Conservation (phyloP, 2,113 vertebrate genomes). For the Lepidiolamprologus cunningtoni region DNA sequence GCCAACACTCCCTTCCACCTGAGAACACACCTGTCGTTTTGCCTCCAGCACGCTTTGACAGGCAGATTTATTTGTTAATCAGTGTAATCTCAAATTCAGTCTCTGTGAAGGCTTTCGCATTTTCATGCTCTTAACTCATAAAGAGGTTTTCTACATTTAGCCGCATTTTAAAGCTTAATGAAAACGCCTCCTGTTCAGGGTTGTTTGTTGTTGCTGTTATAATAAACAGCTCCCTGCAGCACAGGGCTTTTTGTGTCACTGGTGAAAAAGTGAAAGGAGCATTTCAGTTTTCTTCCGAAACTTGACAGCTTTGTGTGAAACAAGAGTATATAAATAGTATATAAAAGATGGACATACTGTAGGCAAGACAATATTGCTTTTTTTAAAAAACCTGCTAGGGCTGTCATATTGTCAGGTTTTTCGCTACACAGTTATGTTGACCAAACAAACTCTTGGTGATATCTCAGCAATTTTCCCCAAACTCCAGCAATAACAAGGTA, state of each 20-base stretch:
- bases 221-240: not conserved
- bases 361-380: not conserved
- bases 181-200: not conserved
- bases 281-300: not conserved
- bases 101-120: not conserved
- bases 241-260: conserved; percentile 10
- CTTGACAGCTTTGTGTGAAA: conserved; percentile 26
- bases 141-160: not conserved
- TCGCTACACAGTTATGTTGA: not conserved
- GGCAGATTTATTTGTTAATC: conserved; percentile 7
- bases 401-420: not conserved
- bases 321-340: not conserved
- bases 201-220: not conserved
- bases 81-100: not conserved
- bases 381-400: rapidly evolving
- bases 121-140: not conserved
- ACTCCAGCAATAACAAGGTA: not conserved
- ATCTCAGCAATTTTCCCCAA: not conserved
- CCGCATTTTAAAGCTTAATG: conserved; percentile 8
- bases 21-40: conserved; percentile 15
- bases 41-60: not conserved
- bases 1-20: not conserved
- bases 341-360: not conserved
- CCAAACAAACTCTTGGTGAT: not conserved
- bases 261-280: not conserved